These are phyloP conservation scores for Chrysomela aeneicollis DNA, from an alignment of 2,888 invertebrate species.

Conservation along the genomic window DNA sequence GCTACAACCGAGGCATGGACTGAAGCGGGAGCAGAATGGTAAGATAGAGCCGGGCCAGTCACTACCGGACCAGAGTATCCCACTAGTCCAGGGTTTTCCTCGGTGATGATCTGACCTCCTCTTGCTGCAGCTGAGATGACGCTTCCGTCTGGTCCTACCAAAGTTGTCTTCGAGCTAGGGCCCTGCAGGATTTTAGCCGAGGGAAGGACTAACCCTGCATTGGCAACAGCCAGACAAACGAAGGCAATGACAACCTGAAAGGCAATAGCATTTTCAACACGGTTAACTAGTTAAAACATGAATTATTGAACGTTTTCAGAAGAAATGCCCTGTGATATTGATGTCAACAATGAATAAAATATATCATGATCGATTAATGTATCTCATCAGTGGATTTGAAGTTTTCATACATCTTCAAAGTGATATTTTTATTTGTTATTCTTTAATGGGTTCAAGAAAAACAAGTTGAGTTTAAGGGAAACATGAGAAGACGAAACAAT, in stretches of 20 bases:
- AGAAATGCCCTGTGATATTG: too few relatives aligned
- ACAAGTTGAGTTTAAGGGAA: too few relatives aligned
- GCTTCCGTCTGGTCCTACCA: constrained; percentile 46
- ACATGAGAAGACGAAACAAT: too few relatives aligned
- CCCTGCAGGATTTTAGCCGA: constrained; percentile 50
- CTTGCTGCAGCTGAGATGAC: constrained; percentile 37
- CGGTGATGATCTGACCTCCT: constrained; percentile 49
- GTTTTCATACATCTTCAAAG: too few relatives aligned
- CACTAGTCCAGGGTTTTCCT: constrained; percentile 32
- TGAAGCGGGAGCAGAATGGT: constrained; percentile 32
- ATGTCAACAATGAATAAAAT: too few relatives aligned
- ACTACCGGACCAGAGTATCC: constrained; percentile 35
- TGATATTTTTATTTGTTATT: too few relatives aligned
- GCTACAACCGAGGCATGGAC: constrained; percentile 34
- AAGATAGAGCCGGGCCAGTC: constrained; percentile 25
- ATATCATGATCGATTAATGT: too few relatives aligned
- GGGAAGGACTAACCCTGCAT: constrained; percentile 32
- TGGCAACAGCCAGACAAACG: constrained; percentile 46
- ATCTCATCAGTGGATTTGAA: too few relatives aligned
- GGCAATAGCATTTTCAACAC: not conserved
- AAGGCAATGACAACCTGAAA: constrained; percentile 45
- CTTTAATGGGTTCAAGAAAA: too few relatives aligned
- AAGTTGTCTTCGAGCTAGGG: constrained; percentile 48
- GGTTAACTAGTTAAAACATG: too few relatives aligned
- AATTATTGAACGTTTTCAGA: too few relatives aligned